These are phyloP conservation scores for Potamarius usumacintae DNA, from an alignment of 2,113 vertebrate genomes.

Conservation along the genomic window DNA sequence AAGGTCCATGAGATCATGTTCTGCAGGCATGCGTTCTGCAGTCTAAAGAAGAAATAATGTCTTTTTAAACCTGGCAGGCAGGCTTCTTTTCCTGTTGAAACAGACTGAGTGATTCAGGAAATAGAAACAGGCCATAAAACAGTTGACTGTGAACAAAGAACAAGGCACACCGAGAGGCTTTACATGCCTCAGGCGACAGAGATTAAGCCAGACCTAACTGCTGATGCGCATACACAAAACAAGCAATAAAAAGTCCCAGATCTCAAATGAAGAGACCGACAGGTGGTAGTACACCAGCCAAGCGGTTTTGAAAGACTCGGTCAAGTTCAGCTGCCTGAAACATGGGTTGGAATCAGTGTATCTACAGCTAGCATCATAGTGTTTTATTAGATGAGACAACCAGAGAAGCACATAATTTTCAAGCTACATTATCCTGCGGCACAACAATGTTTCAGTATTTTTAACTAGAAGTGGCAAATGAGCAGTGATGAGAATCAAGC, in stretches of 20 bases:
- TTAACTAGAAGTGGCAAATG: constrained; percentile 19
- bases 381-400: constrained; percentile 19
- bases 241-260: constrained; percentile 29
- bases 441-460: background rate
- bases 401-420: constrained; percentile 2
- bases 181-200: background rate
- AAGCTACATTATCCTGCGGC: constrained; percentile 1
- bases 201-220: constrained; percentile 15
- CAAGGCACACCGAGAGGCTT: constrained; percentile 1
- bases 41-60: background rate
- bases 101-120: background rate
- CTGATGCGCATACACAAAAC: constrained; percentile 21
- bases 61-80: background rate
- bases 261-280: background rate
- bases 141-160: constrained; percentile 19
- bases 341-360: background rate
- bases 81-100: background rate
- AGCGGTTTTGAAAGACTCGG: background rate
- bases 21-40: background rate
- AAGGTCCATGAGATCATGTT: background rate
- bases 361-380: background rate
- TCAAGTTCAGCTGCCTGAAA: background rate
- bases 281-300: background rate
- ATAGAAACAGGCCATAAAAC: constrained; percentile 22
- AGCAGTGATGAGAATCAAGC: constrained; percentile 9